Evolutionary conservation across 2,113 vertebrate genomes (phyloP).

Genomic region (Ondatra zibethicus): DNA sequence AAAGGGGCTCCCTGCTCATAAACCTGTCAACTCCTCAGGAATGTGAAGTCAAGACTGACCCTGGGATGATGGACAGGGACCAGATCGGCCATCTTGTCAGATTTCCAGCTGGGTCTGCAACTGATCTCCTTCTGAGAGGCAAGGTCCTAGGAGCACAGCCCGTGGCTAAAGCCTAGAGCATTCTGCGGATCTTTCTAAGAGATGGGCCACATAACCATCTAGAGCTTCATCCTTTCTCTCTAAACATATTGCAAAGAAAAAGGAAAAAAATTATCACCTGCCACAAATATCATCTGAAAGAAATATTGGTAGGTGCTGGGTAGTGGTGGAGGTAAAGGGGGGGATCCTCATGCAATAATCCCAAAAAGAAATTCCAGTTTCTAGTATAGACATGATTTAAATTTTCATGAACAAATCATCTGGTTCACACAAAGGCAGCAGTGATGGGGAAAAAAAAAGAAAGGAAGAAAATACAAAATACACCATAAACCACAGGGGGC

Average conservation of each 20-base stretch:
- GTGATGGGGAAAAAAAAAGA: background rate
- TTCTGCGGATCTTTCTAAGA: background rate
- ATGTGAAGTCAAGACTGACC: background rate
- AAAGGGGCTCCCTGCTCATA: fast-evolving
- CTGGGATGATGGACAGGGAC: fast-evolving
- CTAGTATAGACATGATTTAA: conserved; percentile 86
- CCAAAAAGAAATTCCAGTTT: conserved; percentile 60
- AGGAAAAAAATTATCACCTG: conserved; percentile 54
- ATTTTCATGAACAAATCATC: conserved; percentile 90
- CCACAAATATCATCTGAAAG: background rate
- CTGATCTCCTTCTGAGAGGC: background rate
- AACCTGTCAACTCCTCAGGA: fast-evolving
- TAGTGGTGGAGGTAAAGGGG: background rate
- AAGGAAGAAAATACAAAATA: background rate
- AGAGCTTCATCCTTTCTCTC: background rate
- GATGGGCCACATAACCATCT: background rate
- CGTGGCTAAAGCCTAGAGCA: fast-evolving
- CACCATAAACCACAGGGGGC: conserved; percentile 76
- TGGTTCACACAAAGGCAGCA: conserved; percentile 82
- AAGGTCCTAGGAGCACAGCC: no score
- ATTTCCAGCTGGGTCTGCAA: background rate
- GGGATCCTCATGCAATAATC: conserved; percentile 2
- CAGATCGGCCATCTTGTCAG: background rate
- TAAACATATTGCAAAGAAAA: background rate
- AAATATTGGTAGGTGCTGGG: background rate